These are phyloP conservation scores for Xiphias gladius DNA, from an alignment of 2,113 vertebrate species.

Conservation along the genomic window DNA sequence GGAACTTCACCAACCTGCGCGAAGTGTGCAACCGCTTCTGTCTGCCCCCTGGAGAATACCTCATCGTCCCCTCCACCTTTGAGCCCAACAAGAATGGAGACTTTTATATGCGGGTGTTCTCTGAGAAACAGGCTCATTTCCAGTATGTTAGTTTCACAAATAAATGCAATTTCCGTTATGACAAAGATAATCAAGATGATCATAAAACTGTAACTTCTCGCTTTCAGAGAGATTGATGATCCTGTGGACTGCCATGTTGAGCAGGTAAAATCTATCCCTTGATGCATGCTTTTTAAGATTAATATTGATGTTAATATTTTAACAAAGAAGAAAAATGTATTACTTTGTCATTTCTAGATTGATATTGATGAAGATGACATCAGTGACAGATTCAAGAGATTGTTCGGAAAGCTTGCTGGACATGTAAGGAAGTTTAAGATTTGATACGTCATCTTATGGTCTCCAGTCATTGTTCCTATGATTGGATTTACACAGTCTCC, in stretches of 20 bases:
- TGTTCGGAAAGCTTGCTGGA: slow-evolving; percentile 81
- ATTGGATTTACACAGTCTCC: background rate
- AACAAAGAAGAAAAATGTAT: background rate
- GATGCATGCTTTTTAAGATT: background rate
- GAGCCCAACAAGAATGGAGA: slow-evolving; percentile 87
- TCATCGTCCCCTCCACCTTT: slow-evolving; percentile 89
- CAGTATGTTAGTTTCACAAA: slow-evolving; percentile 73
- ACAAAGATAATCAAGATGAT: background rate
- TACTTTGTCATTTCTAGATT: slow-evolving; percentile 54
- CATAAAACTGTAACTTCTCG: background rate
- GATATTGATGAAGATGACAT: slow-evolving; percentile 76
- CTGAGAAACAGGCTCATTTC: slow-evolving; percentile 85
- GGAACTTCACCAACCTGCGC: slow-evolving; percentile 85
- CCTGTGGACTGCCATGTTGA: slow-evolving; percentile 82
- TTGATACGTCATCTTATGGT: background rate
- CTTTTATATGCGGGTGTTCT: slow-evolving; percentile 90
- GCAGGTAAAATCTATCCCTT: slow-evolving; percentile 79
- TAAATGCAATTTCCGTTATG: background rate
- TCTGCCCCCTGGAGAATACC: slow-evolving; percentile 88
- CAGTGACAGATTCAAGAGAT: slow-evolving; percentile 67
- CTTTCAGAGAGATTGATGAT: slow-evolving; percentile 85
- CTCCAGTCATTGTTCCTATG: background rate
- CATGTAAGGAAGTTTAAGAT: slow-evolving; percentile 52
- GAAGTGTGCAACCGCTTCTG: slow-evolving; percentile 83
- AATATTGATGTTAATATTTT: background rate